Evolutionary conservation across 2,797 vertebrate genomes (phyloP), one percentile per base, ranked within the genome.

Genomic region (Prunella strophiata): DNA sequence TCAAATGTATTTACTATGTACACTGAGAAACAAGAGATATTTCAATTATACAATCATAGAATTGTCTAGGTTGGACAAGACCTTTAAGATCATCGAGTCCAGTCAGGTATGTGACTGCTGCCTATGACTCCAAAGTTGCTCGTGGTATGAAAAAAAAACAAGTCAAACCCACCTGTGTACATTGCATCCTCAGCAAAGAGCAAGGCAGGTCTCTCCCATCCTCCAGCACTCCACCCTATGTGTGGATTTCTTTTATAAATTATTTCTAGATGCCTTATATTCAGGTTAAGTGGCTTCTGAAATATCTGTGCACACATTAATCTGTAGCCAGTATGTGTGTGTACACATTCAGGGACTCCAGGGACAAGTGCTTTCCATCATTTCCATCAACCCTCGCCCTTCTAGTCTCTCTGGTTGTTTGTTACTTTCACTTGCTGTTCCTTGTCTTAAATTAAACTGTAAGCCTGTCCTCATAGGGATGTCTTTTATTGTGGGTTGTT

Each of bases 401-500:
- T 66, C 59, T 34, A 34, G 58, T 62, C 77, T 85, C 47, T 54
- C 77, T 72, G 71, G 52, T 54, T 93, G 59, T 73, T 89, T 93
- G 81, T 65, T 90, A 61, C 71, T 90, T 93, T 63, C 73, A 74
- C 85, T 94, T 80, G 76, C 89, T 82, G 61, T 81, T 83, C 72
- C 42, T 91, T 82, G 66, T 89, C 85, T 96, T 94, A 95, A 96
- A 91, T 93, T 92, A 94, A 94, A 93, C 93, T 2, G 3, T 74
- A 96, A 95, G 89, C 50, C 34, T 9, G 25, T 86, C 18, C 80
- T 90, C 29, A 2, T 67, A 59, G 85, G 91, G 52, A 88, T 77
- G 77, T 32, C 85, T 96, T 96, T 94, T 87, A 74, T 83, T 93
- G 71, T 91, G 71, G 25, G 26, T 59, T 95, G 85, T 91, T 70